phyloP scores from a whole-genome alignment of 2,797 vertebrate species.

The Leptatherina wallacei region DNA sequence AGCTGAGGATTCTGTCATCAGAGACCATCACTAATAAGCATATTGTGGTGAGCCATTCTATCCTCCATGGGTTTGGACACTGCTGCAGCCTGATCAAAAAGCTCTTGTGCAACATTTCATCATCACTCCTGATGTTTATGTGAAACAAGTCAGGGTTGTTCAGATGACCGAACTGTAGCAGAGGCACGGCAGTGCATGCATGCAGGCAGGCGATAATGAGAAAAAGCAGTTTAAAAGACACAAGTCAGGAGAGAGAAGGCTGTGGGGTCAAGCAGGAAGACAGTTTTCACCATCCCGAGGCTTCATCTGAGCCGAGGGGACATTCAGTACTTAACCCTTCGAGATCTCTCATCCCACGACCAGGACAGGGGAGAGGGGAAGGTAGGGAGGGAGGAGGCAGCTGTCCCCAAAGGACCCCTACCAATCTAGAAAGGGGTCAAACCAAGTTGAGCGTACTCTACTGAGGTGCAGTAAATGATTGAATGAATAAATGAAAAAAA shows the following conservation, averaged over 20 bases:
- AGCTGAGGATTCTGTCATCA: slow-evolving; percentile 24
- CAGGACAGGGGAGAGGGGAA: slow-evolving; percentile 99
- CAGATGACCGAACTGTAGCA: slow-evolving; percentile 57
- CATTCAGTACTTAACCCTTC: slow-evolving; percentile 98
- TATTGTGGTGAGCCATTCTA: slow-evolving; percentile 12
- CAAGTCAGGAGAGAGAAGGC: slow-evolving; percentile 65
- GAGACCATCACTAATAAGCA: slow-evolving; percentile 17
- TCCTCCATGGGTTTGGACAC: slow-evolving; percentile 19
- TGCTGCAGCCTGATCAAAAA: slow-evolving; percentile 21
- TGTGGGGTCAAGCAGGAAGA: slow-evolving; percentile 71
- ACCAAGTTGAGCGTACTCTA: slow-evolving; percentile 81
- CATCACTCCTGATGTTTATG: slow-evolving; percentile 20
- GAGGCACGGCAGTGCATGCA: slow-evolving; percentile 73
- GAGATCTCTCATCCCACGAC: slow-evolving; percentile 94
- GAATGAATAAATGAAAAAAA: slow-evolving; percentile 69
- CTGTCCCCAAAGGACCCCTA: slow-evolving; percentile 96
- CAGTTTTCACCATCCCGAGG: slow-evolving; percentile 48
- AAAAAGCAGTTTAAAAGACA: slow-evolving; percentile 62
- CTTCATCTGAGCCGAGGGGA: slow-evolving; percentile 63
- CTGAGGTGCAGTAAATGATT: slow-evolving; percentile 70
- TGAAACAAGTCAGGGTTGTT: slow-evolving; percentile 36
- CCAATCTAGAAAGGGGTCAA: slow-evolving; percentile 94
- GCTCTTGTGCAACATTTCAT: slow-evolving; percentile 20
- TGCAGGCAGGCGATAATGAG: slow-evolving; percentile 73
- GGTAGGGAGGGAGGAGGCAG: slow-evolving; percentile 98